phyloP scores from a whole-genome alignment of 2,888 invertebrate genomes.

The Pristionchus japonicus region DNA sequence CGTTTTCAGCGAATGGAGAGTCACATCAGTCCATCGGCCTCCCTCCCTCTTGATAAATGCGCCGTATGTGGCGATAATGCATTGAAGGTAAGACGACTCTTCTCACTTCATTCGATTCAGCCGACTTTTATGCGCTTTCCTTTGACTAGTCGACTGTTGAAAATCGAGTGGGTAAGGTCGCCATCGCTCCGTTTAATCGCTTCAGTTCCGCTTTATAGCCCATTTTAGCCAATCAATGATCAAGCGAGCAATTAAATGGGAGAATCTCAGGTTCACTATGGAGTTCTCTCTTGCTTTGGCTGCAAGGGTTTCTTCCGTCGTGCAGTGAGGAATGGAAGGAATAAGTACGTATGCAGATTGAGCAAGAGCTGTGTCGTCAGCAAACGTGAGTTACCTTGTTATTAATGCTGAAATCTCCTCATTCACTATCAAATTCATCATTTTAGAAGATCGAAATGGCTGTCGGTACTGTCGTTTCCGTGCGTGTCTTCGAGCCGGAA shows the following conservation, averaged over 20 bases:
- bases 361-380: slow-evolving; percentile 67
- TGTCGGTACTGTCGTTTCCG: slow-evolving; percentile 70
- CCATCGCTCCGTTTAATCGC: not conserved
- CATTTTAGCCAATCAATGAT: not conserved
- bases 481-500: slow-evolving; percentile 68
- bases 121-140: not conserved
- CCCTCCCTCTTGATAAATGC: not conserved
- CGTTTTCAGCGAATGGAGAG: slow-evolving; percentile 10
- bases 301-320: slow-evolving; percentile 70
- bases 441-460: slow-evolving; percentile 67
- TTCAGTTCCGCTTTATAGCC: not conserved
- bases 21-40: not conserved
- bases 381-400: slow-evolving; percentile 69
- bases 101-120: not conserved
- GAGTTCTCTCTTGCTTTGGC: slow-evolving; percentile 70
- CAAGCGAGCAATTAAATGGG: not conserved
- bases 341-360: slow-evolving; percentile 70
- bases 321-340: slow-evolving; percentile 70
- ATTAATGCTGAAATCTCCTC: too few species aligned
- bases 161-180: not conserved
- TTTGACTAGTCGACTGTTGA: not conserved
- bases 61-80: slow-evolving; percentile 8
- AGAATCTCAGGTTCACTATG: slow-evolving; percentile 62
- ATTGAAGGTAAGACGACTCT: not conserved
- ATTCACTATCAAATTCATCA: not conserved